phyloP scores from a whole-genome alignment of 2,113 vertebrate species.

The Myrmecophaga tridactyla region DNA sequence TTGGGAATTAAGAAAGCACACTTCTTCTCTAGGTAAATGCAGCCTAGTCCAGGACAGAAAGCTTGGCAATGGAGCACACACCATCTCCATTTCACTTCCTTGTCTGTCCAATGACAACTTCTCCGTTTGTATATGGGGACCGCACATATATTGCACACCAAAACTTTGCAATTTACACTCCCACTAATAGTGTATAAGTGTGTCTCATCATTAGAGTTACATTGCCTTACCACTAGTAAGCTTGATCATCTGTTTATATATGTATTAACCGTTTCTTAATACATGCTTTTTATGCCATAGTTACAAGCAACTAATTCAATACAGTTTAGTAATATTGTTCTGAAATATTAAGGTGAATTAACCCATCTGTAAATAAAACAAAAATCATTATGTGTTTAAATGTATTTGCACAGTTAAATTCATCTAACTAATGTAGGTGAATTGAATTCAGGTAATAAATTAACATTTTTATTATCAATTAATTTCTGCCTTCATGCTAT shows the following conservation, averaged over 20 bases:
- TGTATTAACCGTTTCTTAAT: not conserved
- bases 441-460: constrained; percentile 77
- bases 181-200: not conserved
- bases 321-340: not conserved
- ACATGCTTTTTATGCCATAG: not conserved
- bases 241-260: not conserved
- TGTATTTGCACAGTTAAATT: constrained; percentile 63
- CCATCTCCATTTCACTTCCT: not conserved
- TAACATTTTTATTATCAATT: constrained; percentile 74
- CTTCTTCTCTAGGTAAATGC: not conserved
- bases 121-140: too few species aligned
- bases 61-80: not conserved
- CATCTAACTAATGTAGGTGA: constrained; percentile 73
- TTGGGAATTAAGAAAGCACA: not conserved
- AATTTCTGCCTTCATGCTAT: constrained; percentile 68
- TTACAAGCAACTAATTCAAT: not conserved
- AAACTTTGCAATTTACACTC: not conserved
- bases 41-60: too few species aligned
- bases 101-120: not conserved
- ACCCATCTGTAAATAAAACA: not conserved
- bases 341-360: not conserved
- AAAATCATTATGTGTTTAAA: not conserved
- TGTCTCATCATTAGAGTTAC: not conserved
- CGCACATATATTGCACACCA: not conserved
- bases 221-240: not conserved